Evolutionary conservation across 1,140 invertebrate species (phyloP).

Genomic region (Frieseomelitta varia): DNA sequence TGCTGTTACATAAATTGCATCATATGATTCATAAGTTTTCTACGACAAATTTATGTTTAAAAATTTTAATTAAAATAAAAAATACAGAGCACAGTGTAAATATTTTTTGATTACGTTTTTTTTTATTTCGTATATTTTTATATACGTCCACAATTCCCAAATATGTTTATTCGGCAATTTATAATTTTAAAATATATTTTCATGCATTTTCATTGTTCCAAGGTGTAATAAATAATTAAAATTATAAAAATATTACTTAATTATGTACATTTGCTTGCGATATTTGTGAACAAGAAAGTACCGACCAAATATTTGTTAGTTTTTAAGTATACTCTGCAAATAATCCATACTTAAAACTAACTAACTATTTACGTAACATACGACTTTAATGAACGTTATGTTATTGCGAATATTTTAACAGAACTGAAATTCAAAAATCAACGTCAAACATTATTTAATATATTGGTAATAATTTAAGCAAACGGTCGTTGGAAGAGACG

Average conservation of each 20-base stretch:
- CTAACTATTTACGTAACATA: constrained; percentile 8
- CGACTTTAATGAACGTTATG: neutral
- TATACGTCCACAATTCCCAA: neutral
- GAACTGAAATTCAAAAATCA: neutral
- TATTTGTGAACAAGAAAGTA: neutral
- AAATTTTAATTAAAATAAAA: neutral
- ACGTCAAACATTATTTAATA: neutral
- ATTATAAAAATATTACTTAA: neutral
- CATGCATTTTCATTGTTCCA: too few species aligned
- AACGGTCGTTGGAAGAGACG: neutral
- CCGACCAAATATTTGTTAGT: neutral
- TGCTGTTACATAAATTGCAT: neutral
- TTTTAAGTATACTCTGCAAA: neutral
- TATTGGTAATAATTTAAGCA: neutral
- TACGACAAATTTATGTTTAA: neutral
- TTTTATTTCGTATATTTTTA: neutral
- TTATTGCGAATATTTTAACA: neutral
- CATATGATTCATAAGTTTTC: neutral
- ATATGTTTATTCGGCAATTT: neutral
- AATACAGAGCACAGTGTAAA: neutral
- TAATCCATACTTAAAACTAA: neutral
- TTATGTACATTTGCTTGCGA: neutral
- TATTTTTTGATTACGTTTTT: too few species aligned
- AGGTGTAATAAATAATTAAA: neutral
- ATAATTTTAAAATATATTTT: neutral